These are phyloP conservation scores for Semicossyphus pulcher DNA, from an alignment of 2,113 vertebrate genomes.

Conservation along the genomic window DNA sequence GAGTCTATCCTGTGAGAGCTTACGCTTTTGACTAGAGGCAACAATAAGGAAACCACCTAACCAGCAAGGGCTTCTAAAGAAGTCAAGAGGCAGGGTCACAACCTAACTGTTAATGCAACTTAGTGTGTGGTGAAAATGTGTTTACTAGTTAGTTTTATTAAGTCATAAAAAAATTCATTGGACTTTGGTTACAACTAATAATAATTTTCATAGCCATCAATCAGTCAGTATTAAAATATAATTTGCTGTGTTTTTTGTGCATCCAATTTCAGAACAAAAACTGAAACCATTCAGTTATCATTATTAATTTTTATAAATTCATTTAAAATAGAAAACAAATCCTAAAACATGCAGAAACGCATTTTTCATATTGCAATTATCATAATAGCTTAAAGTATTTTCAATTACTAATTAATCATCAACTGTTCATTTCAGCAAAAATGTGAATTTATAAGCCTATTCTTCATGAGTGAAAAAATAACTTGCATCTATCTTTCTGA, in stretches of 20 bases:
- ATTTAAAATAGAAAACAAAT: too few species aligned
- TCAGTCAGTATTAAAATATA: neutral
- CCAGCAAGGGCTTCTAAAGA: neutral
- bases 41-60: slow-evolving; percentile 16
- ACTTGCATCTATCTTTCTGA: neutral
- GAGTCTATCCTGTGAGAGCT: neutral
- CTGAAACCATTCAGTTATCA: neutral
- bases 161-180: too few species aligned
- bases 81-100: neutral
- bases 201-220: neutral
- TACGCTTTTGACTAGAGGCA: neutral
- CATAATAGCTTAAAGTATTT: too few species aligned
- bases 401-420: too few species aligned
- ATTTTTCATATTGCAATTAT: too few species aligned
- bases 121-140: neutral
- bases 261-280: neutral
- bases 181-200: neutral
- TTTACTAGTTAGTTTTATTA: neutral
- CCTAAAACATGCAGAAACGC: too few species aligned
- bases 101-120: slow-evolving; percentile 2
- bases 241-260: too few species aligned
- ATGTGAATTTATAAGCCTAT: too few species aligned
- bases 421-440: too few species aligned
- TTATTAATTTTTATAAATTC: too few species aligned
- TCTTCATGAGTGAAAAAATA: neutral